Evolutionary conservation across 2,113 vertebrate species (phyloP), one percentile per base, ranked within the genome.

Genomic region (Brienomyrus brachyistius): DNA sequence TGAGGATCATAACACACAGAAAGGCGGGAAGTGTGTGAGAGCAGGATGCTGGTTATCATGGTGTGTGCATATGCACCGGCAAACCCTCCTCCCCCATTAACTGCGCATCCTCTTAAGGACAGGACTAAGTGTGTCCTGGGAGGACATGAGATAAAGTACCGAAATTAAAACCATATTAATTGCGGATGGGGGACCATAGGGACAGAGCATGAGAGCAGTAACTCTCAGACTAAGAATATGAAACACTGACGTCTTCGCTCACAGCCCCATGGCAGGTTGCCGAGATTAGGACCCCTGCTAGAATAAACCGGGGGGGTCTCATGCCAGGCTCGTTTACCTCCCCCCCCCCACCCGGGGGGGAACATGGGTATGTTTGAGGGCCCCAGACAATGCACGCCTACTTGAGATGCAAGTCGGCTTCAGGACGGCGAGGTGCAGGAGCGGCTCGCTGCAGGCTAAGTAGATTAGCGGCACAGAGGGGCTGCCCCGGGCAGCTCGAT

Each of bases 331-430:
- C 92, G 82, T 82, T 91, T 93, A 93, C 93, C 92, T 19, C 17
- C 17, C 48, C 9, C 9, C 48, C 0, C 91, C 89, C 91, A 91
- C 31, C 40, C 40, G 40, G 40, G 5, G 27, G 13, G 43, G 82
- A 84, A 43, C 82, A 84, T 47, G 82, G 91, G 80, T 47, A 4
- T 6, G 88, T 70, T 91, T 52, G 31, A 52, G 94, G 91, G 86
- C 90, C 91, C 93, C 91, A 93, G 95, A 84, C 94, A 95, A 94
- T 90, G 91, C 92, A 31, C n/a, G 93, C 93, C 94, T 95, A 93
- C 95, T 97, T 96, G 92, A 94, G 95, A 97, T 97, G 95, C 94
- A 93, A 97, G 95, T 94, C 95, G 95, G 94, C 95, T 96, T 95
- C 92, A 88, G 93, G 95, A 94, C 90, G 21, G 80, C 88, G 92